These are phyloP conservation scores for Nemoura dubitans DNA, from an alignment of 2,888 invertebrate species.

Conservation along the genomic window DNA sequence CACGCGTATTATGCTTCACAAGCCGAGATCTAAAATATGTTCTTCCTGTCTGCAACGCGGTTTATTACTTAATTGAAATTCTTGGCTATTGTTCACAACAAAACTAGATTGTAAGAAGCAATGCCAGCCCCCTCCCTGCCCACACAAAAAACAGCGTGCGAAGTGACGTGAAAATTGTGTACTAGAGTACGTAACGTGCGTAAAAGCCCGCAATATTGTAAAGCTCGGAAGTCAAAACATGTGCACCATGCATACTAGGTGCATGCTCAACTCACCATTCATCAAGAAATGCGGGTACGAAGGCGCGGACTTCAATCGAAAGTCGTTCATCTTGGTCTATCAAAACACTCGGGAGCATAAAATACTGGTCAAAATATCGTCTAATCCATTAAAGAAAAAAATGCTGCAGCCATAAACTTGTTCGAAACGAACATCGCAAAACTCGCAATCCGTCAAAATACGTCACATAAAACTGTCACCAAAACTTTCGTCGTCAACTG, in stretches of 20 bases:
- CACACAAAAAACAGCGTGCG: not conserved
- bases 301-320: constrained; percentile 34
- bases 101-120: not conserved
- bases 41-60: not conserved
- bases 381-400: not conserved
- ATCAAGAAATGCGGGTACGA: constrained; percentile 42
- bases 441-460: not conserved
- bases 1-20: not conserved
- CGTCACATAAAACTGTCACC: not conserved
- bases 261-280: constrained; percentile 44
- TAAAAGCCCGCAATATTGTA: not conserved
- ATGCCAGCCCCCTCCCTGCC: not conserved
- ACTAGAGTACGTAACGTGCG: not conserved
- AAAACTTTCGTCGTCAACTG: not conserved
- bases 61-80: not conserved
- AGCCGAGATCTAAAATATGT: not conserved
- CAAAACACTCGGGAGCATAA: not conserved
- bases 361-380: not conserved
- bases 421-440: not conserved
- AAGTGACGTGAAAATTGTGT: not conserved
- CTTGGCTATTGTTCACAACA: not conserved
- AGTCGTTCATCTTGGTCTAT: constrained; percentile 28
- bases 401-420: not conserved
- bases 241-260: not conserved
- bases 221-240: not conserved